These are phyloP conservation scores for Chymomyza amoena DNA, from an alignment of 2,888 invertebrate genomes.

Conservation along the genomic window DNA sequence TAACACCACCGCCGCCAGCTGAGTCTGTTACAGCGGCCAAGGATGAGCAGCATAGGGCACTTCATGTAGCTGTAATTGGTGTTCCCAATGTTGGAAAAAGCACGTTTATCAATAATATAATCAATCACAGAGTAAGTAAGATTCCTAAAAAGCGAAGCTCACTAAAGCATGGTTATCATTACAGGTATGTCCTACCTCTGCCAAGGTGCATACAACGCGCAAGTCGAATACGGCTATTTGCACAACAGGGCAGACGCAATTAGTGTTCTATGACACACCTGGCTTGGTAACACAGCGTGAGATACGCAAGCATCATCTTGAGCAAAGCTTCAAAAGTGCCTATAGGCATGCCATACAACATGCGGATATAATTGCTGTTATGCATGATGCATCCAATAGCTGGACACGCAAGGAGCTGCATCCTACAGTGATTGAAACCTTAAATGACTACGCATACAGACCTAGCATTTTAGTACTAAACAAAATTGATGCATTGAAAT, in stretches of 20 bases:
- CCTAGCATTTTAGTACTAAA: constrained; percentile 91
- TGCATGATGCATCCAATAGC: constrained; percentile 89
- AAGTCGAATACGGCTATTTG: constrained; percentile 86
- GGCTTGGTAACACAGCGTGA: constrained; percentile 88
- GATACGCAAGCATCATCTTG: constrained; percentile 80
- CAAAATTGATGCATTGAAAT: constrained; percentile 89
- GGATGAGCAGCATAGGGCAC: constrained; percentile 49
- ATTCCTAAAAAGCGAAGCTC: background rate
- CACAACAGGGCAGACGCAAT: constrained; percentile 88
- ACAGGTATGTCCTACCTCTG: constrained; percentile 93
- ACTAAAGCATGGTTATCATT: background rate
- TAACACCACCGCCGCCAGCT: constrained; percentile 5
- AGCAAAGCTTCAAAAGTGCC: constrained; percentile 82
- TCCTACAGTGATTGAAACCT: constrained; percentile 84
- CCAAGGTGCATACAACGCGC: constrained; percentile 94
- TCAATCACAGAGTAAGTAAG: constrained; percentile 85
- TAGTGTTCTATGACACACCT: constrained; percentile 96
- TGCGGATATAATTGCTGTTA: constrained; percentile 90
- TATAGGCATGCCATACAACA: constrained; percentile 80
- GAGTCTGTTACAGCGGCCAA: background rate
- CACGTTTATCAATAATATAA: constrained; percentile 92
- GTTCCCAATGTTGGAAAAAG: constrained; percentile 98
- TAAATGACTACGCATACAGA: constrained; percentile 82
- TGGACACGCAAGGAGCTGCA: constrained; percentile 85
- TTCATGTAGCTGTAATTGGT: constrained; percentile 90